Evolutionary conservation across 2,888 invertebrate species (phyloP).

Genomic region (Cephus spinipes): DNA sequence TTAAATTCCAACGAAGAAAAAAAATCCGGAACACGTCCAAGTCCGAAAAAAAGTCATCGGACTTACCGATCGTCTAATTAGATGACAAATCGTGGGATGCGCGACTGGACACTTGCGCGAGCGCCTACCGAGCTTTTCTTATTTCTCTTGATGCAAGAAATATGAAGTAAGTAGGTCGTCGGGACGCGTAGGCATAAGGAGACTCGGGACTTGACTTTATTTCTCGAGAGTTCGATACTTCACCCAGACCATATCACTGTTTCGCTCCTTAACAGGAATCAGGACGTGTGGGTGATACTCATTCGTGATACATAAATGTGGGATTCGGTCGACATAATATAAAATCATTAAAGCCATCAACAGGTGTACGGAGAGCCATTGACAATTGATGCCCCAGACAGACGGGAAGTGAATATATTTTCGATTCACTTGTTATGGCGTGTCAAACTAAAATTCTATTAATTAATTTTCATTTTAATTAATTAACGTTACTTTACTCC

Average conservation of each 20-base stretch:
- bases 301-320: constrained; percentile 32
- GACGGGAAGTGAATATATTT: not conserved
- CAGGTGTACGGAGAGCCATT: not conserved
- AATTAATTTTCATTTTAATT: not conserved
- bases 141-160: not conserved
- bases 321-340: constrained; percentile 13
- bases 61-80: constrained; percentile 35
- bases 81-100: constrained; percentile 36
- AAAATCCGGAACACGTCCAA: not conserved
- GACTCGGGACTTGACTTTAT: not conserved
- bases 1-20: not conserved
- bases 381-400: not conserved
- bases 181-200: constrained; percentile 5
- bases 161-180: not conserved
- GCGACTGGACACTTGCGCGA: not conserved
- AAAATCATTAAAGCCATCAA: not conserved
- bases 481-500: not conserved
- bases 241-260: constrained; percentile 23
- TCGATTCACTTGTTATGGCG: not conserved
- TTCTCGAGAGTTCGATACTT: not conserved
- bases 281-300: constrained; percentile 43
- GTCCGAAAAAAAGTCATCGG: not conserved
- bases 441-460: not conserved
- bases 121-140: not conserved
- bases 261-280: constrained; percentile 39